phyloP scores from a whole-genome alignment of 2,113 vertebrate species.

The Serilophus lunatus region DNA sequence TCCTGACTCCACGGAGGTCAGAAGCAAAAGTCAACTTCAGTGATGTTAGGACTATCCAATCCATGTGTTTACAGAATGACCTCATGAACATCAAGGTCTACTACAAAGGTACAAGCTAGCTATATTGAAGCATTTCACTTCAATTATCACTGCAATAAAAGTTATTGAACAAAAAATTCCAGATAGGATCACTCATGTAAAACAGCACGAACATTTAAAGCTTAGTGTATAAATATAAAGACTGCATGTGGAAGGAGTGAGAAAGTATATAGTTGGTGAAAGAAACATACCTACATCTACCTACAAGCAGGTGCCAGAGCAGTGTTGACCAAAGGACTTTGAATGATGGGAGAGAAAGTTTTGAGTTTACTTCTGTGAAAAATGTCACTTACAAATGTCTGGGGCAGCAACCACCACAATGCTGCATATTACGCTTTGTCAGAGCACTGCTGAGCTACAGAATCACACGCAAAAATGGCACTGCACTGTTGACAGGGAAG shows the following conservation, averaged over 20 bases:
- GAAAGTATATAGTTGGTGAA: neutral
- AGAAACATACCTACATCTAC: neutral
- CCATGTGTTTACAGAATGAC: neutral
- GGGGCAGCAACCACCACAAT: neutral
- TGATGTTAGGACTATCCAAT: neutral
- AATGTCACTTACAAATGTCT: neutral
- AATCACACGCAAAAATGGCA: neutral
- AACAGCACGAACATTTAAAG: neutral
- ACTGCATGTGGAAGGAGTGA: neutral
- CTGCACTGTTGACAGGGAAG: neutral
- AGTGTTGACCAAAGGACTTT: neutral
- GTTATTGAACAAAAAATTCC: neutral
- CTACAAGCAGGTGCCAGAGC: neutral
- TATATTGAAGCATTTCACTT: neutral
- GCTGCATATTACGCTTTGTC: accelerated
- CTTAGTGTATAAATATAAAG: neutral
- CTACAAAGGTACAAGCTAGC: neutral
- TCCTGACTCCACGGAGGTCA: neutral
- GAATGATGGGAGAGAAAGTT: accelerated
- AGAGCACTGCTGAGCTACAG: neutral
- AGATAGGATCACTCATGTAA: neutral
- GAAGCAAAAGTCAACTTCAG: neutral
- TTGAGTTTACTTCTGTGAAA: neutral
- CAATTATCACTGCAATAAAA: neutral
- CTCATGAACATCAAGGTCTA: neutral